Conservation (phyloP, 2,888 invertebrate genomes). For the Diachrysia chrysitis region DNA sequence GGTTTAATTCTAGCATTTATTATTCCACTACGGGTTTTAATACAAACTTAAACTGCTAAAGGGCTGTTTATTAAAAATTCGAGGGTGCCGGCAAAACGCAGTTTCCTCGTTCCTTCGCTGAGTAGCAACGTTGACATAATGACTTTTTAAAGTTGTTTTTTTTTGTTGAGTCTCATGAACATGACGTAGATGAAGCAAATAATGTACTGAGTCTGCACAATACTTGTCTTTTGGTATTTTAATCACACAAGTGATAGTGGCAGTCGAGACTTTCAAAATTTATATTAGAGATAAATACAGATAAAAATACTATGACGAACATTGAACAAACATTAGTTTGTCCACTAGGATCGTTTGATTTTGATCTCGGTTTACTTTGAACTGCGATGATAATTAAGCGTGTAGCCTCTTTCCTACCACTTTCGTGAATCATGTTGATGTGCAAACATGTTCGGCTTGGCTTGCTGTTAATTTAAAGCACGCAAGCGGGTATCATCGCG, state of each 20-base stretch:
- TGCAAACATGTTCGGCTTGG: slow-evolving; percentile 34
- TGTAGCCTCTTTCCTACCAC: slow-evolving; percentile 25
- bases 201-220: too few relatives aligned
- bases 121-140: slow-evolving; percentile 16
- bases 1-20: slow-evolving; percentile 18
- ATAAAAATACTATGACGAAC: neutral
- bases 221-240: too few relatives aligned
- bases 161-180: slow-evolving; percentile 13
- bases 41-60: slow-evolving; percentile 26
- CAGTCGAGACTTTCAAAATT: too few relatives aligned
- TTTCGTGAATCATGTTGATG: slow-evolving; percentile 25
- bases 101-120: slow-evolving; percentile 31
- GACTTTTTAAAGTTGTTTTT: slow-evolving; percentile 15
- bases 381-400: neutral
- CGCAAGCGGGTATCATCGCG: slow-evolving; percentile 41
- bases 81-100: slow-evolving; percentile 22
- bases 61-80: slow-evolving; percentile 27
- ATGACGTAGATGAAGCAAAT: neutral
- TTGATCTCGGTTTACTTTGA: neutral
- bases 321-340: neutral
- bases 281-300: too few relatives aligned
- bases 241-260: too few relatives aligned
- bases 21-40: slow-evolving; percentile 2
- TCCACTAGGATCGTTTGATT: neutral
- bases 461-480: slow-evolving; percentile 50